phyloP scores from a whole-genome alignment of 2,888 invertebrate genomes.

The Atherix ibis region DNA sequence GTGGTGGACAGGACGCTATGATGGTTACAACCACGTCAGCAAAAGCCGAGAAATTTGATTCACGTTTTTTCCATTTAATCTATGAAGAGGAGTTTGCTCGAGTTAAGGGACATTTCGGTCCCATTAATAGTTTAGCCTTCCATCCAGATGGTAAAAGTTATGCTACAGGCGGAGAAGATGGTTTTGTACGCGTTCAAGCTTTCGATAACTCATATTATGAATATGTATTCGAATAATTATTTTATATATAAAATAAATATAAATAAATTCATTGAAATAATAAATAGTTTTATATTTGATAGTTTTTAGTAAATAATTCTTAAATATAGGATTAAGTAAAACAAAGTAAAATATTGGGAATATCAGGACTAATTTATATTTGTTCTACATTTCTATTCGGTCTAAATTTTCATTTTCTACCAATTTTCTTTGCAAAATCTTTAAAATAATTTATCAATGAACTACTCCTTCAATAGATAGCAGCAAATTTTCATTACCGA shows the following conservation, averaged over 20 bases:
- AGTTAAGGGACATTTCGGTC: constrained; percentile 99
- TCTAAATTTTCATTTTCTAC: too few species aligned
- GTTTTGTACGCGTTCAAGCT: constrained; percentile 88
- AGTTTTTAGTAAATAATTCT: neutral
- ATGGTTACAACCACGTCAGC: constrained; percentile 93
- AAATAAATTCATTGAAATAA: too few species aligned
- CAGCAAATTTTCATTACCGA: too few species aligned
- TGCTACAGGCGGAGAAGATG: constrained; percentile 97
- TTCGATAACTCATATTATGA: constrained; percentile 96
- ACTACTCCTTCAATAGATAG: too few species aligned
- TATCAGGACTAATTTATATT: too few species aligned
- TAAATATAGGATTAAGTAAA: neutral
- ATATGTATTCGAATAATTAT: constrained; percentile 81
- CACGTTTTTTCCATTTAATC: constrained; percentile 82
- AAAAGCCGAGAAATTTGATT: constrained; percentile 93
- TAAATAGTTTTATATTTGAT: neutral
- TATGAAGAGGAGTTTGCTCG: constrained; percentile 95
- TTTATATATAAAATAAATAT: neutral
- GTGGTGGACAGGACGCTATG: constrained; percentile 99
- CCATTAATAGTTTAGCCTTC: constrained; percentile 95
- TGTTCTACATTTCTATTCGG: too few species aligned
- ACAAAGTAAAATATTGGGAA: too few species aligned
- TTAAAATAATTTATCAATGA: too few species aligned
- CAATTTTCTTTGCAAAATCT: too few species aligned
- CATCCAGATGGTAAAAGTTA: constrained; percentile 96